Conservation (phyloP, 2,797 vertebrate genomes). For the Margarornis squamiger region DNA sequence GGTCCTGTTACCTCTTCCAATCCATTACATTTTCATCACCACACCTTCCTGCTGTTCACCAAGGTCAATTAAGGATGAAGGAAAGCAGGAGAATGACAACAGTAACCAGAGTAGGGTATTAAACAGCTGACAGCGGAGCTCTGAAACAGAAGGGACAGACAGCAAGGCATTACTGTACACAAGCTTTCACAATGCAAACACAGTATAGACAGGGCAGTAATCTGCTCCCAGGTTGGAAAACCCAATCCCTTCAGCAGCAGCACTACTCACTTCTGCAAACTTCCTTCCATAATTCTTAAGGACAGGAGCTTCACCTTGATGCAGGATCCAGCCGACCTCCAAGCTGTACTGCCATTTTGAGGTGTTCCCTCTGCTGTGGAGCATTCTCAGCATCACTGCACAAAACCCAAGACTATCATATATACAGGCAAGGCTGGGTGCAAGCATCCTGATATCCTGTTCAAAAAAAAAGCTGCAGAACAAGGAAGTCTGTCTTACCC, state of each 20-base stretch:
- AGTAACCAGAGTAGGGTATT: not conserved
- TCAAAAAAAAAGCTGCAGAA: not conserved
- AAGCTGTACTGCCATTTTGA: not conserved
- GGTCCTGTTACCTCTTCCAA: not conserved
- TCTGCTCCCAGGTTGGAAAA: not conserved
- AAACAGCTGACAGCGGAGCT: not conserved
- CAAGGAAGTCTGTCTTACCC: not conserved
- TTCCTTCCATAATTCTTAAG: not conserved
- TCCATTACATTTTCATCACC: not conserved
- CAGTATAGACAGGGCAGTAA: not conserved
- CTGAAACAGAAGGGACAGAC: not conserved
- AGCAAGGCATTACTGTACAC: not conserved
- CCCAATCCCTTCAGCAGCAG: not conserved
- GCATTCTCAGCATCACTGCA: not conserved
- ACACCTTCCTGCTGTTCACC: not conserved
- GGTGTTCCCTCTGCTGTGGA: not conserved
- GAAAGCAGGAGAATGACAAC: not conserved
- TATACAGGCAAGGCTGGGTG: not conserved
- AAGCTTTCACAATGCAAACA: rapidly evolving
- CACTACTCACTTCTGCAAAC: not conserved
- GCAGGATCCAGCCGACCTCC: not conserved
- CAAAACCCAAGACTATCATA: not conserved
- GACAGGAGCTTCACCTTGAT: not conserved
- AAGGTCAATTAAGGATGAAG: slow-evolving; percentile 4
- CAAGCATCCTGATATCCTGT: not conserved